phyloP scores from a whole-genome alignment of 1,140 invertebrate genomes.

The Leptinotarsa lineolata region DNA sequence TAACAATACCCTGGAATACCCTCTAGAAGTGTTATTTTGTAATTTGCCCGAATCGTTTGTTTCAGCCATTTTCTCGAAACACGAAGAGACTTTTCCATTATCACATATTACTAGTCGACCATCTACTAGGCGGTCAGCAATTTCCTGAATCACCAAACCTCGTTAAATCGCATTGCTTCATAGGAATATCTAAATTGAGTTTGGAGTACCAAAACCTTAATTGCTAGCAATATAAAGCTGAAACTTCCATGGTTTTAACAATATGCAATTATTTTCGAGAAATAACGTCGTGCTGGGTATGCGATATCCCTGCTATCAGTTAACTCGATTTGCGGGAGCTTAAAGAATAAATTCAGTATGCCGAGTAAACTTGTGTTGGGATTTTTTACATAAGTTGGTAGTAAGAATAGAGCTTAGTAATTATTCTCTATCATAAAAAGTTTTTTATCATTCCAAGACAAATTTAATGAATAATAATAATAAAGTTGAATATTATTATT shows the following conservation, averaged over 20 bases:
- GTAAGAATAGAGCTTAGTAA: too few relatives aligned
- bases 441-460: too few relatives aligned
- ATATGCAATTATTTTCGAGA: conserved; percentile 3
- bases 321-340: too few relatives aligned
- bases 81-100: conserved; percentile 5
- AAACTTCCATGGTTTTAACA: not conserved
- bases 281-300: not conserved
- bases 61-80: not conserved
- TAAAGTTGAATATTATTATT: too few relatives aligned
- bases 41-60: not conserved
- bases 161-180: conserved; percentile 5
- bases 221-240: conserved; percentile 1
- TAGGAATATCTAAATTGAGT: not conserved
- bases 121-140: not conserved
- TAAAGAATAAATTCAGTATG: too few relatives aligned
- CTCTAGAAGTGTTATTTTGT: not conserved
- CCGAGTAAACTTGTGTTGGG: too few relatives aligned
- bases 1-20: not conserved
- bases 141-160: not conserved
- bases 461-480: too few relatives aligned
- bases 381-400: too few relatives aligned
- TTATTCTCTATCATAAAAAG: too few relatives aligned
- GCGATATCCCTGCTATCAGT: not conserved
- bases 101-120: conserved; percentile 2
- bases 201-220: not conserved